Evolutionary conservation across 2,888 invertebrate species (phyloP), one percentile per base, ranked within the genome.

Genomic region (Quadriops clusia): DNA sequence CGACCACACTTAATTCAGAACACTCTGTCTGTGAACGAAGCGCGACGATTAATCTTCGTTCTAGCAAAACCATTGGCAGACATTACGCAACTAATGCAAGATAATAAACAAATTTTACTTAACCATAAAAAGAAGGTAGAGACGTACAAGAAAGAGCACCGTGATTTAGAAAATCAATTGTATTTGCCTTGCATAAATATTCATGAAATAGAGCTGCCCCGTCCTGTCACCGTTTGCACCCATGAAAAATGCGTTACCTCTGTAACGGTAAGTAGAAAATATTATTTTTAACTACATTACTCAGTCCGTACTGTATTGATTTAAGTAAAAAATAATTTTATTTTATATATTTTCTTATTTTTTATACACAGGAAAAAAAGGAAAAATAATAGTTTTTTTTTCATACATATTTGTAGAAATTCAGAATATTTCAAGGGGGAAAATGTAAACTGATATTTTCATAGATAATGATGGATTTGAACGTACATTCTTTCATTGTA

Each of bases 41-140:
- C 54, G 2, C 37, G 56, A 8, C 43, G 51, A 23, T 31, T 52
- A n/a, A 54, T 59, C 15, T 39, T 47, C 14, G 48, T 56, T 10
- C 32, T 59, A 17, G 42, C 53, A 1, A 46, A 51, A 36, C 59
- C 59, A 1, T 38, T 59, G 32, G 52, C 54, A 4, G 57, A 58
- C 28, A 53, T 57, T 25, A 44, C 51, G 1, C 49, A 57, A 35
- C 34, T 51, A 3, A 53, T 59, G 14, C 36, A 49, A 9, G 51
- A 56, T 26, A 59, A 59, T 30, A 33, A 56, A 8, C 30, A 33
- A 4, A 38, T 45, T 9, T 38, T 56, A 30, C 34, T 49, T 20
- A 43, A 44, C 6, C 53, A 54, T 30, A 22, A 46, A 23, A 5
- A 30, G 32, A 15, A 20, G 54, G 26, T 36, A 51, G 21, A 45